Conservation (phyloP, 2,113 vertebrate genomes). For the Bombycilla garrulus region DNA sequence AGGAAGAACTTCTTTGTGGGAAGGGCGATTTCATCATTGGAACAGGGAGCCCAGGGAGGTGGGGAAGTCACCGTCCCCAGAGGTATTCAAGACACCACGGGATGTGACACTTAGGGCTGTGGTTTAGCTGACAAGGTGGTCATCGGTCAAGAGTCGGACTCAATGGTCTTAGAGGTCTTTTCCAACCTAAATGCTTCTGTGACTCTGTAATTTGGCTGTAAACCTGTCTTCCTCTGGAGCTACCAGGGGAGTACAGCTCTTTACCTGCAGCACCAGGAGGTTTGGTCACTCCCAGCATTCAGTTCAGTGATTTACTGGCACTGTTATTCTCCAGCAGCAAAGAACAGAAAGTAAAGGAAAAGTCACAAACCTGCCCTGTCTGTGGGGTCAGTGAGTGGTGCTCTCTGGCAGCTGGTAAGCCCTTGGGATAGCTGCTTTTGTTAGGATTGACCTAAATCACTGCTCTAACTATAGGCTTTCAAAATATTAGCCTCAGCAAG, state of each 20-base stretch:
- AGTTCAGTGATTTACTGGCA: neutral
- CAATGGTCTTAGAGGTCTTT: neutral
- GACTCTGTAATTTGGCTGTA: neutral
- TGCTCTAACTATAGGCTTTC: neutral
- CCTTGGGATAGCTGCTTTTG: neutral
- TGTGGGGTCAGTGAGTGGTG: neutral
- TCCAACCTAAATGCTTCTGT: neutral
- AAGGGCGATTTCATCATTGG: neutral
- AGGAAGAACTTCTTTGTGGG: neutral
- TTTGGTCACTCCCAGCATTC: neutral
- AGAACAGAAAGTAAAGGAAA: neutral
- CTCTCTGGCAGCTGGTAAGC: neutral
- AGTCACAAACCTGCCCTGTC: neutral
- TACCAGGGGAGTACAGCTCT: neutral
- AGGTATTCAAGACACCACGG: neutral
- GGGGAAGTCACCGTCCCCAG: neutral
- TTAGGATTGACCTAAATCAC: neutral
- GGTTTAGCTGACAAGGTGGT: neutral
- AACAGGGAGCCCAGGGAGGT: neutral
- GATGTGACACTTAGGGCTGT: neutral
- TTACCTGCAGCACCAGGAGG: neutral
- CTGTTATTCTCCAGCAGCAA: neutral
- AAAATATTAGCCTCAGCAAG: neutral
- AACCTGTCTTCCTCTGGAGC: neutral
- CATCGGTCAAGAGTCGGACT: neutral